Conservation (phyloP, 2,797 vertebrate genomes). For the Diglossa cyanea region DNA sequence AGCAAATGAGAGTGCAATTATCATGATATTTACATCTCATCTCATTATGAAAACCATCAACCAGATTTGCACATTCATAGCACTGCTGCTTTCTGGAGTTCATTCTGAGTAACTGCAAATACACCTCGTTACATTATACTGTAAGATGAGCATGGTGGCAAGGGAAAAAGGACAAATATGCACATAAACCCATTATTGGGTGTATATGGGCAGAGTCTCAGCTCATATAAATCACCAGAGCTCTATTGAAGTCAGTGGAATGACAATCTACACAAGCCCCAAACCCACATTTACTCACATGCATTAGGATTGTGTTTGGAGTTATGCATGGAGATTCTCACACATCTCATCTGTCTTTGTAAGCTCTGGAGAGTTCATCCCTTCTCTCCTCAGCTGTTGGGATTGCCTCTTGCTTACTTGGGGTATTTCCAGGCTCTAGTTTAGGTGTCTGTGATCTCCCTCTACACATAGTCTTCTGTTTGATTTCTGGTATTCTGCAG, state of each 20-base stretch:
- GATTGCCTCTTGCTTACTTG: not conserved
- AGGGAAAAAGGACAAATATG: not conserved
- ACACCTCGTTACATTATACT: not conserved
- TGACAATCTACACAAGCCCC: not conserved
- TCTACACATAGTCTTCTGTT: not conserved
- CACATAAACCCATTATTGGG: not conserved
- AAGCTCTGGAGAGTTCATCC: not conserved
- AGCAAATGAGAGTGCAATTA: conserved; percentile 54
- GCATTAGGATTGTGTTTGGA: not conserved
- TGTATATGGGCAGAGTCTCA: not conserved
- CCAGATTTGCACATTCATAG: conserved; percentile 30
- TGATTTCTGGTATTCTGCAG: not conserved
- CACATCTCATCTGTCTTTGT: not conserved
- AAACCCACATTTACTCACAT: not conserved
- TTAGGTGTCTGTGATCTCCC: not conserved
- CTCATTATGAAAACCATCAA: conserved; percentile 22
- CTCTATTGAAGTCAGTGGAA: not conserved
- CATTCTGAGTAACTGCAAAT: not conserved
- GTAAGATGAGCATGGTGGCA: not conserved
- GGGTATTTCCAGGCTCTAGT: not conserved
- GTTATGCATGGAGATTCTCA: not conserved
- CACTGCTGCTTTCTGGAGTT: not conserved
- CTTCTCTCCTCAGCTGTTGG: not conserved
- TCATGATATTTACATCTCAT: conserved; percentile 58
- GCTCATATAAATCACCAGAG: not conserved